Evolutionary conservation across 2,113 vertebrate genomes (phyloP), one percentile per base, ranked within the genome.

Genomic region (Pseudorhombus dupliciocellatus): DNA sequence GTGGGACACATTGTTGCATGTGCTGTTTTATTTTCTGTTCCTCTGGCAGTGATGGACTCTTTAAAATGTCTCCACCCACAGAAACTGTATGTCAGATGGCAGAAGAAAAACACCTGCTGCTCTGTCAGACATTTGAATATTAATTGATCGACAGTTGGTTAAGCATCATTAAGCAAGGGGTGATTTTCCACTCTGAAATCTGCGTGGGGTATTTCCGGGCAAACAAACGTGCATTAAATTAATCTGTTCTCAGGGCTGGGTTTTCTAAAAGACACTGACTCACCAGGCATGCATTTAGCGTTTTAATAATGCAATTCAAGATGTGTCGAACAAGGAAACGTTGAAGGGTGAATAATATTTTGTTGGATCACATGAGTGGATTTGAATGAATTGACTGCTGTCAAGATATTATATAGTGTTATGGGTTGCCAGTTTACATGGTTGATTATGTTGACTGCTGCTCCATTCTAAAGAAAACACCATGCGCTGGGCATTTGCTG

Each of bases 191-290:
- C n/a, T 2, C 62, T 52, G 60, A 51, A 55, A 34, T 64, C n/a
- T 66, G 64, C 7, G 28, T 79, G 34, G 71, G 70, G 50, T 31
- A 14, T 80, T 80, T 84, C 72, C 66, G 74, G 56, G 5, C 25
- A 21, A 9, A 71, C 46, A 31, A 30, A 65, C 52, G 24, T 34
- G 10, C 6, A 52, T 63, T 54, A 31, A 30, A 69, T 64, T 46
- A 21, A 50, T 44, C 42, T 53, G 30, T 66, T 61, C 50, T 21
- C 11, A 57, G 26, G 62, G 70, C 28, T 34, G 51, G 66, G 51
- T 80, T 84, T 83, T 82, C 46, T 75, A 62, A 79, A 77, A 56
- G 52, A 77, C 34, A 60, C 2, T 81, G 63, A 88, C 42, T 86
- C 80, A 81, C 59, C 21, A 10, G 44, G 42, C 30, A 10, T 44